Conservation (phyloP, 2,888 invertebrate genomes). For the Adela reaumurella region DNA sequence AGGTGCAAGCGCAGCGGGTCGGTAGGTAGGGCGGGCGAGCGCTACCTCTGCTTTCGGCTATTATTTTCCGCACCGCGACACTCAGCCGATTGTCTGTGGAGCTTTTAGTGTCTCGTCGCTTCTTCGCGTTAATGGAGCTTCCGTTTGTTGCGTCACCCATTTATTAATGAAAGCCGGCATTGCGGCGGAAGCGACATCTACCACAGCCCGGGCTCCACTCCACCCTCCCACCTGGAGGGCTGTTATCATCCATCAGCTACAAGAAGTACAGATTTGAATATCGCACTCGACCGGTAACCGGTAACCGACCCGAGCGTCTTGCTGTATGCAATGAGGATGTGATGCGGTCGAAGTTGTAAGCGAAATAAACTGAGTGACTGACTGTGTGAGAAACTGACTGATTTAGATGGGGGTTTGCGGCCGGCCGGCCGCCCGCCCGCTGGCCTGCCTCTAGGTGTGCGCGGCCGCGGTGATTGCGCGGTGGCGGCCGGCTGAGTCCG, state of each 20-base stretch:
- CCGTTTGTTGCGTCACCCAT: not conserved
- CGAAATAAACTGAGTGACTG: too few relatives aligned
- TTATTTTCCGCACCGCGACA: not conserved
- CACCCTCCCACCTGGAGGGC: too few relatives aligned
- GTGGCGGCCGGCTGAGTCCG: not conserved
- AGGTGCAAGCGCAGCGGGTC: too few relatives aligned
- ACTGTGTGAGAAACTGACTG: too few relatives aligned
- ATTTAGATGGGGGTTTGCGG: too few relatives aligned
- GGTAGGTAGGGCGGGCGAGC: not conserved
- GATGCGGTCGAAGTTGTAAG: too few relatives aligned
- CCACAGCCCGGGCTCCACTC: too few relatives aligned
- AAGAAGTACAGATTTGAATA: too few relatives aligned
- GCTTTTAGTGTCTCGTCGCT: not conserved
- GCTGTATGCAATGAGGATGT: too few relatives aligned
- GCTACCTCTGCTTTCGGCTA: not conserved
- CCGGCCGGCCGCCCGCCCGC: not conserved
- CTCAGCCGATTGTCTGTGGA: not conserved
- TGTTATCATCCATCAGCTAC: too few relatives aligned
- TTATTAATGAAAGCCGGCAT: not conserved
- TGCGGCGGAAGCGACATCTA: not conserved
- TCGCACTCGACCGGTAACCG: too few relatives aligned
- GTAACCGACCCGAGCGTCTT: too few relatives aligned
- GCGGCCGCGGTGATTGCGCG: not conserved
- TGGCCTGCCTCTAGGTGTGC: not conserved
- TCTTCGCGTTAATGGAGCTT: not conserved